Evolutionary conservation across 2,797 vertebrate genomes (phyloP).

Genomic region (Ceyx erithaca): DNA sequence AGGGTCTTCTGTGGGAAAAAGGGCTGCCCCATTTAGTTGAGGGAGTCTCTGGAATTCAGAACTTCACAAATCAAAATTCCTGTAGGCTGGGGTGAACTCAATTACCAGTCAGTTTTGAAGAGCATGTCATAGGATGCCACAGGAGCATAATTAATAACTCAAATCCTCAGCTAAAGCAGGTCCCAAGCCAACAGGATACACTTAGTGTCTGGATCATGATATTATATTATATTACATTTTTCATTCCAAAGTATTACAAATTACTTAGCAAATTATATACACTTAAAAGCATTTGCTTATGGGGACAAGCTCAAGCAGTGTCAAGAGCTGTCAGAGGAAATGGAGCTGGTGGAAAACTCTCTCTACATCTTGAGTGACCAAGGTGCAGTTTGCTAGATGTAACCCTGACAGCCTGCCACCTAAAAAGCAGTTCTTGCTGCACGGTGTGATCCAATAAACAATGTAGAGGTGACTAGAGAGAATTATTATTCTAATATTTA

Average conservation of each 20-base stretch:
- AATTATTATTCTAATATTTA: not conserved
- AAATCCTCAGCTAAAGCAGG: not conserved
- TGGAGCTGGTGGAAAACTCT: not conserved
- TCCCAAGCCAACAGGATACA: not conserved
- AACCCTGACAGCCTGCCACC: not conserved
- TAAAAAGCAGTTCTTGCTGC: not conserved
- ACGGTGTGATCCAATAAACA: not conserved
- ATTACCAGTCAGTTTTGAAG: not conserved
- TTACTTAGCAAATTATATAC: constrained; percentile 17
- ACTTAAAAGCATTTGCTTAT: constrained; percentile 12
- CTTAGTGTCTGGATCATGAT: not conserved
- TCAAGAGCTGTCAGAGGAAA: not conserved
- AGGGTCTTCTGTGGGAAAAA: not conserved
- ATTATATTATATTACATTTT: not conserved
- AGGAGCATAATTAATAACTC: not conserved
- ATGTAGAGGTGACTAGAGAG: not conserved
- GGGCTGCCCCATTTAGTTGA: not conserved
- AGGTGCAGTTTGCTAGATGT: not conserved
- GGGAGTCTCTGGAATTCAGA: not conserved
- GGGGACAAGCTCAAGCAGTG: not conserved
- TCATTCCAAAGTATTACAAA: constrained; percentile 3
- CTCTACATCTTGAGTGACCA: not conserved
- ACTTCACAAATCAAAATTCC: not conserved
- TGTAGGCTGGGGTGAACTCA: not conserved
- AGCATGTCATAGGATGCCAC: not conserved